phyloP scores from a whole-genome alignment of 1,140 invertebrate species.

The Listronotus oregonensis region DNA sequence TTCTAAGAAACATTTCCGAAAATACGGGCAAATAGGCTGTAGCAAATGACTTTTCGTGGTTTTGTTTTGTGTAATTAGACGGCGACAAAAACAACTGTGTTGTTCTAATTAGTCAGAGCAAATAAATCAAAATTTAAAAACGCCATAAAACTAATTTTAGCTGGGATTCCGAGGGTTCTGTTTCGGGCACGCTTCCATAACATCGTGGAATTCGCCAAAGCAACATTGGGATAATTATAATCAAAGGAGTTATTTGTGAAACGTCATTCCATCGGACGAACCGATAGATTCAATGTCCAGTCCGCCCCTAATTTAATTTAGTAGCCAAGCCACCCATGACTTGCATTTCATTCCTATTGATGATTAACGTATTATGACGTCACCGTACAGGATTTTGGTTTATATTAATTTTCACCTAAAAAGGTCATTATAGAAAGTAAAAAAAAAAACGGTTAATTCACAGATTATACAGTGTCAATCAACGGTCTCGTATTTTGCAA shows the following conservation, averaged over 20 bases:
- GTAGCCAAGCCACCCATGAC: too few relatives aligned
- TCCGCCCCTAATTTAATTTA: too few relatives aligned
- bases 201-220: conserved; percentile 13
- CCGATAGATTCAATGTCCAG: conserved; percentile 14
- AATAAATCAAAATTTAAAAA: conserved; percentile 15
- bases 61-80: conserved; percentile 8
- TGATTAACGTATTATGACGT: too few relatives aligned
- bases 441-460: too few relatives aligned
- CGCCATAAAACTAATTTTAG: conserved; percentile 8
- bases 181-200: conserved; percentile 2
- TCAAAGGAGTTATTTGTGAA: conserved; percentile 13
- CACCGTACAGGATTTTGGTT: too few relatives aligned
- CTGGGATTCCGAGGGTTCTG: conserved; percentile 4
- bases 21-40: too few relatives aligned
- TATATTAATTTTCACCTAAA: too few relatives aligned
- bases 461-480: too few relatives aligned
- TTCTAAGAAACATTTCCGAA: too few relatives aligned
- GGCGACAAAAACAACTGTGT: conserved; percentile 10
- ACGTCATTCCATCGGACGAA: conserved; percentile 13
- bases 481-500: too few relatives aligned
- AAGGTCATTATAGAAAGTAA: too few relatives aligned
- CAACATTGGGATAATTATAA: conserved; percentile 1
- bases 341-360: too few relatives aligned
- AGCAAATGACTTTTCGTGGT: not conserved
- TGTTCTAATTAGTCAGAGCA: conserved; percentile 13